A percentile compares a stretch with the other conserved stretches of the same genome.
Evolutionary conservation across 2,888 invertebrate species (phyloP).

Genomic region (Drosophila pseudotakahashii): DNA sequence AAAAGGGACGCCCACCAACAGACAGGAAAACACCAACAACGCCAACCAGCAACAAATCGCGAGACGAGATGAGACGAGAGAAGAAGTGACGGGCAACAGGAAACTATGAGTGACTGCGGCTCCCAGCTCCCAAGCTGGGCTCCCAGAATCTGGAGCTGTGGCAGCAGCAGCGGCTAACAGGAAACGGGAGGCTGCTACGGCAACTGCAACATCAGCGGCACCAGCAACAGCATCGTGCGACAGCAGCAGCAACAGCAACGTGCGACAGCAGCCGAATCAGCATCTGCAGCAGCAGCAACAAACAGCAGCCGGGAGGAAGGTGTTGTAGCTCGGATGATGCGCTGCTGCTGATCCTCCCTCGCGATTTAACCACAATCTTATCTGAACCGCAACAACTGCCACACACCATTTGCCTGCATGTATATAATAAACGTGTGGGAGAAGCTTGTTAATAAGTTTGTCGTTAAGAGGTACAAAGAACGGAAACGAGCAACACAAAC

Average conservation of each 20-base stretch:
- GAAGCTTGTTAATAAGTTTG: slow-evolving; percentile 71
- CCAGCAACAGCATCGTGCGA: slow-evolving; percentile 13
- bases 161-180: slow-evolving; percentile 52
- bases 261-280: slow-evolving; percentile 28
- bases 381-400: slow-evolving; percentile 71
- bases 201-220: slow-evolving; percentile 29
- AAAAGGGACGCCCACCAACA: slow-evolving; percentile 61
- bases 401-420: slow-evolving; percentile 77
- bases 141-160: slow-evolving; percentile 33
- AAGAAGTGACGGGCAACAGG: slow-evolving; percentile 61
- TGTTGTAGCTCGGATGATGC: slow-evolving; percentile 41
- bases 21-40: slow-evolving; percentile 70
- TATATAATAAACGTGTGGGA: slow-evolving; percentile 76
- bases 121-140: slow-evolving; percentile 39
- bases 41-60: slow-evolving; percentile 63
- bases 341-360: slow-evolving; percentile 46
- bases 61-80: slow-evolving; percentile 49
- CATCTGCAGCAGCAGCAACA: slow-evolving; percentile 32
- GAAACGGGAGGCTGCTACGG: slow-evolving; percentile 50
- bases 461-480: slow-evolving; percentile 43
- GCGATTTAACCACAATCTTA: slow-evolving; percentile 48
- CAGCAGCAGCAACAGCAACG: slow-evolving; percentile 15
- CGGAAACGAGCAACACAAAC: slow-evolving; percentile 46
- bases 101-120: slow-evolving; percentile 56
- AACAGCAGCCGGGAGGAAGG: slow-evolving; percentile 50